Evolutionary conservation across 2,888 invertebrate genomes (phyloP).

Genomic region (Ochlodes sylvanus): DNA sequence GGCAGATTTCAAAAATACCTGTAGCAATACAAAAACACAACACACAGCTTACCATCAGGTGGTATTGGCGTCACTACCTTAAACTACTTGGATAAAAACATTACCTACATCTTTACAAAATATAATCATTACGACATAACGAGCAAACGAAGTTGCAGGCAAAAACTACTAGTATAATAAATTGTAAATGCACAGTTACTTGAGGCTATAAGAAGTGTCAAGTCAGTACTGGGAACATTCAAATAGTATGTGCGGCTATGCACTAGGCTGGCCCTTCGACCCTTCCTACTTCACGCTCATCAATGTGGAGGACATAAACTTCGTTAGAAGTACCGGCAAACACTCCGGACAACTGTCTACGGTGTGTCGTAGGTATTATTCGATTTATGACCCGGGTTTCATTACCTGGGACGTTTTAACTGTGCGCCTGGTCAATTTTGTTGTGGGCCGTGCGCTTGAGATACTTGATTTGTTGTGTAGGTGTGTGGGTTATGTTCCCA

Average conservation of each 20-base stretch:
- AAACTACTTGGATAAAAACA: too few relatives aligned
- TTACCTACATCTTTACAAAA: too few relatives aligned
- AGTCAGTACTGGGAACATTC: conserved; percentile 40
- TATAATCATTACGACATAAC: neutral
- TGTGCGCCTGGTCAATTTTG: neutral
- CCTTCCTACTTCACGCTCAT: conserved; percentile 64
- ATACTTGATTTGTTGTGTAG: neutral
- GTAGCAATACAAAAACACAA: too few relatives aligned
- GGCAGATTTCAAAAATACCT: too few relatives aligned
- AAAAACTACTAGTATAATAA: conserved; percentile 26
- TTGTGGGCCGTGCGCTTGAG: neutral
- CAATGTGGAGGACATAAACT: conserved; percentile 76
- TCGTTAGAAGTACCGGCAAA: conserved; percentile 63
- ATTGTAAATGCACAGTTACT: conserved; percentile 41
- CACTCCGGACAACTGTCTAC: conserved; percentile 53
- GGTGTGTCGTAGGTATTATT: conserved; percentile 58
- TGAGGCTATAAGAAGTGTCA: conserved; percentile 43
- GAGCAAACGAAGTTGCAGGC: neutral
- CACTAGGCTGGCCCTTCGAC: conserved; percentile 49
- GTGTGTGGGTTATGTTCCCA: too few relatives aligned
- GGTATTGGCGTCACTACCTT: too few relatives aligned
- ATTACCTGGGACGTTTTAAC: conserved; percentile 54
- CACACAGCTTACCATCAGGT: too few relatives aligned
- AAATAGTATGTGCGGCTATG: conserved; percentile 23
- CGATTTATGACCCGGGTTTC: conserved; percentile 69